Conservation (phyloP, 2,888 invertebrate species). For the Lepidochitona cinerea region DNA sequence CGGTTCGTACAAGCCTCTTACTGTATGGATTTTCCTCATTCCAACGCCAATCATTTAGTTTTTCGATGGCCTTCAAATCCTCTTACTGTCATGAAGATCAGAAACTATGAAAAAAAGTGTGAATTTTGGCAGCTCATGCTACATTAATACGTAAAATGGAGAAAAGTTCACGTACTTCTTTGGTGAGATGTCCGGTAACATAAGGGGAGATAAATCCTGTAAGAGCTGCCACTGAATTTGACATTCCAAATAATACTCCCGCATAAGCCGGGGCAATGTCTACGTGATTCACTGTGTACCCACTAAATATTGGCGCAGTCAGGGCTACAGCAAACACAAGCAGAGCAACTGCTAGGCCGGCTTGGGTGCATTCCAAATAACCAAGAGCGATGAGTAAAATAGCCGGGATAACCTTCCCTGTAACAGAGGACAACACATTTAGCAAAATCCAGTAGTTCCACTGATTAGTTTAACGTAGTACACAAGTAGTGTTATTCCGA, state of each 20-base stretch:
- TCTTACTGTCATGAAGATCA: too few species aligned
- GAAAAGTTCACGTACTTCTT: constrained; percentile 44
- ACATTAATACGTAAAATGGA: too few species aligned
- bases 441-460: too few species aligned
- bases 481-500: too few species aligned
- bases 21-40: too few species aligned
- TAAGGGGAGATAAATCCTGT: constrained; percentile 68
- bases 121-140: too few species aligned
- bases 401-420: constrained; percentile 64
- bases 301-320: constrained; percentile 64
- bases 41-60: too few species aligned
- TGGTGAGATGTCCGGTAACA: constrained; percentile 63
- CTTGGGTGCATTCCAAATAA: constrained; percentile 63
- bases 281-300: constrained; percentile 69
- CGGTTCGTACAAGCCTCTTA: too few species aligned
- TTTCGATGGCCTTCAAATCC: too few species aligned
- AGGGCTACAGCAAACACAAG: constrained; percentile 61
- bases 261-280: constrained; percentile 70
- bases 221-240: constrained; percentile 67
- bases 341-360: constrained; percentile 56
- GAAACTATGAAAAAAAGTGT: too few species aligned
- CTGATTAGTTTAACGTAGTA: too few species aligned
- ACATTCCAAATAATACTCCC: constrained; percentile 67
- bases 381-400: constrained; percentile 61
- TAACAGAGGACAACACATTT: too few species aligned